A percentile compares a stretch with the other conserved stretches of the same genome.
These are phyloP conservation scores for Pachyseris speciosa DNA, from an alignment of 64 coral and sea anemone genomes.

Conservation along the genomic window DNA sequence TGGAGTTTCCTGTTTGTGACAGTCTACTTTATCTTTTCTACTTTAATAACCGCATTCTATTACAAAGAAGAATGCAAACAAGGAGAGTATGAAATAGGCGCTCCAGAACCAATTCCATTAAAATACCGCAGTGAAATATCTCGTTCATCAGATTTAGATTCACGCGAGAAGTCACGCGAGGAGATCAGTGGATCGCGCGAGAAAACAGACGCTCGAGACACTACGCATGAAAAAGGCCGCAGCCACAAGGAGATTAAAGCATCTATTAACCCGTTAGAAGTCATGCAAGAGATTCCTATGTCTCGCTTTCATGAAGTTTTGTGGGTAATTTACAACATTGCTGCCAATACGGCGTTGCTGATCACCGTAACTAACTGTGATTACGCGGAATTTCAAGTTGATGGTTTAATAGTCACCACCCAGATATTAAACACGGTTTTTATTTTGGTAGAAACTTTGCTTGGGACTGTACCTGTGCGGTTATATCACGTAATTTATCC, in stretches of 20 bases:
- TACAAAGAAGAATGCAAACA: conserved; percentile 66
- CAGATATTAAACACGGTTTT: conserved; percentile 87
- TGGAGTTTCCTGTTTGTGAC: conserved; percentile 84
- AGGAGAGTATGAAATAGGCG: conserved; percentile 60
- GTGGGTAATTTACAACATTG: conserved; percentile 81
- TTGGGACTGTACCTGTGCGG: conserved; percentile 67
- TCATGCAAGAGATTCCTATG: conserved; percentile 25
- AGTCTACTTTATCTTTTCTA: conserved; percentile 66
- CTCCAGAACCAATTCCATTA: conserved; percentile 29
- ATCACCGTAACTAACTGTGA: conserved; percentile 56
- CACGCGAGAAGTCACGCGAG: conserved; percentile 23
- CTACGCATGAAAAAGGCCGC: neutral
- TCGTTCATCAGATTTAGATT: neutral
- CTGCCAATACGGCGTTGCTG: conserved; percentile 50
- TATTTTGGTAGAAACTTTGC: conserved; percentile 53
- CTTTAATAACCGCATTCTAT: conserved; percentile 54
- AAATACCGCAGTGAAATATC: neutral
- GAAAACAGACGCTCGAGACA: neutral
- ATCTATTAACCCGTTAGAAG: conserved; percentile 41
- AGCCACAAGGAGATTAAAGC: conserved; percentile 24
- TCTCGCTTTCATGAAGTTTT: conserved; percentile 68
- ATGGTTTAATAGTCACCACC: conserved; percentile 70
- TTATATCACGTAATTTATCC: conserved; percentile 85
- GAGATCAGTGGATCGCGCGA: neutral
- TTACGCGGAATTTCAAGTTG: neutral